phyloP scores from a whole-genome alignment of 2,888 invertebrate species.

The Drosophila tripunctata region DNA sequence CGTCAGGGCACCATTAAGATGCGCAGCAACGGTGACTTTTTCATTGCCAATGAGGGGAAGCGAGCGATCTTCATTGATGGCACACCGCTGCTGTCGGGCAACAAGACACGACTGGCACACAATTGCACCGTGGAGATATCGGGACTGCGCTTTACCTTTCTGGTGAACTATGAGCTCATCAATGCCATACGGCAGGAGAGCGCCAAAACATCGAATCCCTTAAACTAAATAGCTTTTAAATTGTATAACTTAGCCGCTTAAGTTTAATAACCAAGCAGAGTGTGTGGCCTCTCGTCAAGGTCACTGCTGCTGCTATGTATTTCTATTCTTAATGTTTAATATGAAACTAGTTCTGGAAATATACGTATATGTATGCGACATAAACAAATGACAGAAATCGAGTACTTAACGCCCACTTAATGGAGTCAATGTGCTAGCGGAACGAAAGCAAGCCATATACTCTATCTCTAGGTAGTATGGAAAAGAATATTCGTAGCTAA shows the following conservation, averaged over 20 bases:
- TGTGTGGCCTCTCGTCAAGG: constrained; percentile 16
- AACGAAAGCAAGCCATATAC: constrained; percentile 54
- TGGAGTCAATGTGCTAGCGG: constrained; percentile 52
- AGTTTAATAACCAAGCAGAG: constrained; percentile 20
- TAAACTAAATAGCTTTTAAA: constrained; percentile 68
- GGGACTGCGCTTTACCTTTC: constrained; percentile 95
- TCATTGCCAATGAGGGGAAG: constrained; percentile 97
- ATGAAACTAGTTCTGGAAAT: constrained; percentile 54
- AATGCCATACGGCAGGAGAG: constrained; percentile 95
- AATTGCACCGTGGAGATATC: constrained; percentile 98
- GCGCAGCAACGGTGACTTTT: constrained; percentile 97
- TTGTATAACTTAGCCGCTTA: neutral
- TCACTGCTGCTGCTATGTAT: constrained; percentile 36
- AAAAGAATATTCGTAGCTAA: too few species aligned
- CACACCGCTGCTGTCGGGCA: constrained; percentile 93
- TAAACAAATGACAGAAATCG: constrained; percentile 28
- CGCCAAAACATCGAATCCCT: constrained; percentile 89
- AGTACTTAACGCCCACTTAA: constrained; percentile 47
- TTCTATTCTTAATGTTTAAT: constrained; percentile 42
- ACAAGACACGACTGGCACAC: constrained; percentile 95
- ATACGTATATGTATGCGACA: constrained; percentile 18
- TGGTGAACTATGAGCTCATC: constrained; percentile 96
- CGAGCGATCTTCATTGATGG: constrained; percentile 97
- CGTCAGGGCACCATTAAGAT: constrained; percentile 96
- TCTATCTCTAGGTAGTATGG: too few species aligned